These are phyloP conservation scores for Sarcophaga variegata DNA, from an alignment of 2,888 invertebrate species.

Conservation along the genomic window DNA sequence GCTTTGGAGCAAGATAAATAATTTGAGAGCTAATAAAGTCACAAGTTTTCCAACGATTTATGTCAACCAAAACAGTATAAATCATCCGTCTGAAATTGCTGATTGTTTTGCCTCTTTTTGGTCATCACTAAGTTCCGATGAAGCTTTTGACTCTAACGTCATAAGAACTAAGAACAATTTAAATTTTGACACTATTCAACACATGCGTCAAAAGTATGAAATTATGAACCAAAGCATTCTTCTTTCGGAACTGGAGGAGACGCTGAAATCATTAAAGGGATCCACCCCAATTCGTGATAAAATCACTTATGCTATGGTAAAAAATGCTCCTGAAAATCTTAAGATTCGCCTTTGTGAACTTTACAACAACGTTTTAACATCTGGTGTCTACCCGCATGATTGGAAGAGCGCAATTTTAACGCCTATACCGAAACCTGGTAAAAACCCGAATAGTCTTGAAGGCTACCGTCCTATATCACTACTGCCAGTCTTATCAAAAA, in stretches of 20 bases:
- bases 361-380: conserved; percentile 11
- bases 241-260: neutral
- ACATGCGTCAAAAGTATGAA: too few relatives aligned
- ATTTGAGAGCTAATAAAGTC: neutral
- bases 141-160: neutral
- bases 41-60: neutral
- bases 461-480: neutral
- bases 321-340: neutral
- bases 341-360: conserved; percentile 19
- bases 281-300: conserved; percentile 5
- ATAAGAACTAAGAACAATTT: too few relatives aligned
- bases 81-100: conserved; percentile 1
- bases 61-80: neutral
- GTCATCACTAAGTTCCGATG: conserved; percentile 23
- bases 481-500: conserved; percentile 2
- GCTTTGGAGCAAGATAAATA: neutral
- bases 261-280: neutral
- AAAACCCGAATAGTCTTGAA: conserved; percentile 7
- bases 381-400: conserved; percentile 35
- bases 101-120: conserved; percentile 14
- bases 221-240: too few relatives aligned
- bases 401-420: conserved; percentile 19
- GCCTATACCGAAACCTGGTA: conserved; percentile 27
- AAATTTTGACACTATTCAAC: too few relatives aligned
- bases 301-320: conserved; percentile 19